Evolutionary conservation across 2,888 invertebrate species (phyloP), one percentile per base, ranked within the genome.

Genomic region (Drosophila prostipennis): DNA sequence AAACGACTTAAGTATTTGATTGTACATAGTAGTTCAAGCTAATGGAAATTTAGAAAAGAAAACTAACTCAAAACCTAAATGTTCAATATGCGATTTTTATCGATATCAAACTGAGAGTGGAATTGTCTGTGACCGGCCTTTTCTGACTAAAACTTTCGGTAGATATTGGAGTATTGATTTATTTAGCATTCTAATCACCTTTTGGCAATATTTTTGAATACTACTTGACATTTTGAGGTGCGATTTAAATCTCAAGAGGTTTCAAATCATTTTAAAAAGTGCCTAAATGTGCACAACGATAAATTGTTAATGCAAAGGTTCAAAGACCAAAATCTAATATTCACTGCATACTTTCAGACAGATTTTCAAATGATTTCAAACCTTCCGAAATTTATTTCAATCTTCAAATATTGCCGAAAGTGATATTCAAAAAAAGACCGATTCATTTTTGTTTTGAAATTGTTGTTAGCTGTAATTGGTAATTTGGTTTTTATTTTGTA

Each of bases 1-100:
- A 72, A 60, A 69, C 61, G 63, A 78, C 52, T 65, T 76, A 65
- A 71, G 70, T 73, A 76, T 64, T 69, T 79, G 86, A 79, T 85
- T 79, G 85, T 81, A 79, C 69, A 79, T 68, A 74, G 77, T 78
- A 39, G 64, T 67, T 52, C 13, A 45, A 64, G 63, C 63, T 65
- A 64, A 60, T 60, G 19, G 32, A 45, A 32, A 19, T 36, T 32
- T 45, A 23, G 16, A 43, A 60, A 43, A 45, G 39, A 37, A 34
- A 34, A 32, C 23, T 37, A 48, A 48, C 45, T 56, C 14, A 37
- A 46, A 26, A 36, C 13, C 14, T 37, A n/a, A 67, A 34, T 45
- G 67, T 64, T 67, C 26, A 52, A 64, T 32, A 29, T 65, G 52
- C 67, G 43, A 40, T 40, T 23, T 37, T 43, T 37, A 19, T 49